Percentiles rank a stretch among this genome's conserved stretches.
Conservation (phyloP, 2,888 invertebrate species). For the Cerastoderma edule region DNA sequence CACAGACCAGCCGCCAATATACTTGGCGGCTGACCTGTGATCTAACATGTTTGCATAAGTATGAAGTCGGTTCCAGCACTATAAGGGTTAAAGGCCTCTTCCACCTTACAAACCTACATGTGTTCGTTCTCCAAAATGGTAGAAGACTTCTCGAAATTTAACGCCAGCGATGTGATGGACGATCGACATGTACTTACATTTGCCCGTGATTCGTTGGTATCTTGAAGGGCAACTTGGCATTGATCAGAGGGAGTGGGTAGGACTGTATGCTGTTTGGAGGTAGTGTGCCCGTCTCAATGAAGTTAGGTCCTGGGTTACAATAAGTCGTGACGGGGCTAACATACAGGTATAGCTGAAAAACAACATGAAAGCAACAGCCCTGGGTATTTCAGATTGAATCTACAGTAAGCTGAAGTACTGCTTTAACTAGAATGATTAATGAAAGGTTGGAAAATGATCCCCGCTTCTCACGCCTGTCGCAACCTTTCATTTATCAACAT, state of each 20-base stretch:
- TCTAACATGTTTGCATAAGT: neutral
- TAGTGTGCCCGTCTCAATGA: constrained; percentile 27
- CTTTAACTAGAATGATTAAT: too few relatives aligned
- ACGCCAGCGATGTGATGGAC: too few relatives aligned
- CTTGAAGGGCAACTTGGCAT: constrained; percentile 34
- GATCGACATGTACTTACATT: neutral
- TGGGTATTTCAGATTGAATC: too few relatives aligned
- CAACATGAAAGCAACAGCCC: too few relatives aligned
- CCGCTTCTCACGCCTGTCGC: too few relatives aligned
- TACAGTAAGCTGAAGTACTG: too few relatives aligned
- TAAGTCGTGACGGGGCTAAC: neutral
- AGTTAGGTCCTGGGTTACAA: constrained; percentile 33
- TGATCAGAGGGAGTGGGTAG: constrained; percentile 26
- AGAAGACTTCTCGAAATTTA: too few relatives aligned
- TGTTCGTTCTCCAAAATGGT: too few relatives aligned
- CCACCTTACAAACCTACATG: neutral
- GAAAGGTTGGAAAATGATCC: too few relatives aligned
- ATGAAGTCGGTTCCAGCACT: neutral
- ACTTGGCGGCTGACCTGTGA: neutral
- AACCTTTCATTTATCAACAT: too few relatives aligned
- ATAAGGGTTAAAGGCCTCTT: neutral
- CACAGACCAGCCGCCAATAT: neutral
- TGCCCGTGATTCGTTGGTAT: neutral
- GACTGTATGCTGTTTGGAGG: constrained; percentile 32
- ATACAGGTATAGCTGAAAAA: constrained; percentile 32